Conservation (phyloP, 2,797 vertebrate species). For the Lithobates pipiens region DNA sequence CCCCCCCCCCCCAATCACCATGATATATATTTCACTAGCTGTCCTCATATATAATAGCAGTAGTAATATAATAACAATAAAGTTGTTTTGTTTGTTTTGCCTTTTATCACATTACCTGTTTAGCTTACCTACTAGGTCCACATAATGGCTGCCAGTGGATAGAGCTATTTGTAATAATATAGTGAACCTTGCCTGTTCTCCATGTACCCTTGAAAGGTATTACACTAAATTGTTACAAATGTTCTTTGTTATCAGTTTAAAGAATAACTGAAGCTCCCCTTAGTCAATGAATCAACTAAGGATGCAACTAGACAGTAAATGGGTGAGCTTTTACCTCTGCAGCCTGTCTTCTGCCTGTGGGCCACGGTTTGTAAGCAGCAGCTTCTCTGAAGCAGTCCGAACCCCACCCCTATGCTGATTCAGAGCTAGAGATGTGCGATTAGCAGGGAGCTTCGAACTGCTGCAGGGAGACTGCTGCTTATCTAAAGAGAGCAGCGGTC, state of each 20-base stretch:
- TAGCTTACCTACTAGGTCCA: not conserved
- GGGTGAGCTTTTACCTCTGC: too few relatives aligned
- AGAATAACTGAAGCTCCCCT: too few relatives aligned
- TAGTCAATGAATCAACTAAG: too few relatives aligned
- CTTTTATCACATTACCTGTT: not conserved
- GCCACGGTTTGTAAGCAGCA: too few relatives aligned
- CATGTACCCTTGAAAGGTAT: too few relatives aligned
- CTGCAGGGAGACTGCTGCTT: not conserved
- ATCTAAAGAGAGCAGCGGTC: too few relatives aligned
- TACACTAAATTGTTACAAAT: too few relatives aligned
- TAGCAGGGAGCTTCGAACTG: not conserved
- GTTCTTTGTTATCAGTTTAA: too few relatives aligned
- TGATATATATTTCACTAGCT: not conserved
- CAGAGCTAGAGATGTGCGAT: too few relatives aligned
- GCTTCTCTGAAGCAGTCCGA: not conserved
- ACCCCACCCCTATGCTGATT: too few relatives aligned
- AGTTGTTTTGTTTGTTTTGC: not conserved
- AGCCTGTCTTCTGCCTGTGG: too few relatives aligned
- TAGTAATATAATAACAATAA: not conserved
- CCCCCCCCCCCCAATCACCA: not conserved
- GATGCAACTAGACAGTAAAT: too few relatives aligned
- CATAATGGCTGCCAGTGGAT: not conserved
- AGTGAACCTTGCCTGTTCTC: not conserved
- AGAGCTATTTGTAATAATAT: not conserved
- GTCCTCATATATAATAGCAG: not conserved